Percentiles rank a stretch among this genome's conserved stretches.
These are phyloP conservation scores for Xenops minutus DNA, from an alignment of 2,797 vertebrate genomes.

Conservation along the genomic window DNA sequence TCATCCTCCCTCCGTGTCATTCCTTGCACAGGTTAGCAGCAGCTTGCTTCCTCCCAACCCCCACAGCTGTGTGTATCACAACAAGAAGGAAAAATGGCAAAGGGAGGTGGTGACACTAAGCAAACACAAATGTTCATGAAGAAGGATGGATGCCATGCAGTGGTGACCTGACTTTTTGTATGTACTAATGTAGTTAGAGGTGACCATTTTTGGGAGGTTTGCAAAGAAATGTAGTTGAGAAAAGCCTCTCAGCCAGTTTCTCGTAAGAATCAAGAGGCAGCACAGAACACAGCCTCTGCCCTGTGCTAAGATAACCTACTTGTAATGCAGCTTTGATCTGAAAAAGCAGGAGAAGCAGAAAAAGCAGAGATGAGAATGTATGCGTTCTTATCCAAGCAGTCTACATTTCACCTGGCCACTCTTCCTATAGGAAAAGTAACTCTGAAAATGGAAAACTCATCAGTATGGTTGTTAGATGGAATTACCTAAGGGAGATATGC, in stretches of 20 bases:
- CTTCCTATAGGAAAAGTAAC: not conserved
- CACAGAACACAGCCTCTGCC: not conserved
- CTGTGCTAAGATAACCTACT: not conserved
- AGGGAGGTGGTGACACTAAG: not conserved
- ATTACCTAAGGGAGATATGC: not conserved
- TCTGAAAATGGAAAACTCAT: not conserved
- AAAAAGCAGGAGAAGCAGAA: not conserved
- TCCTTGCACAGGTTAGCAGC: not conserved
- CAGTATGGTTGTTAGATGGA: not conserved
- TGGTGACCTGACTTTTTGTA: not conserved
- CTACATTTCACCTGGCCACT: not conserved
- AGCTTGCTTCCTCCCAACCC: not conserved
- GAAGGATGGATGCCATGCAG: not conserved
- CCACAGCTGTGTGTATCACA: not conserved
- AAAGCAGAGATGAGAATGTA: not conserved
- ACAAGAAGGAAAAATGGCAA: not conserved
- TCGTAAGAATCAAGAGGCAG: not conserved
- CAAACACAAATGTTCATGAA: not conserved
- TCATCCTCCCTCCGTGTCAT: not conserved
- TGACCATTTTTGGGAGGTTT: not conserved
- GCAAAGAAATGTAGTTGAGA: not conserved
- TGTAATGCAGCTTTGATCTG: not conserved
- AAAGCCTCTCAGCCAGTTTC: not conserved
- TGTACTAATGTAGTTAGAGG: not conserved
- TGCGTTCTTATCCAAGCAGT: not conserved